Evolutionary conservation across 2,888 invertebrate genomes (phyloP), one percentile per base, ranked within the genome.

Genomic region (Pterostichus madidus): DNA sequence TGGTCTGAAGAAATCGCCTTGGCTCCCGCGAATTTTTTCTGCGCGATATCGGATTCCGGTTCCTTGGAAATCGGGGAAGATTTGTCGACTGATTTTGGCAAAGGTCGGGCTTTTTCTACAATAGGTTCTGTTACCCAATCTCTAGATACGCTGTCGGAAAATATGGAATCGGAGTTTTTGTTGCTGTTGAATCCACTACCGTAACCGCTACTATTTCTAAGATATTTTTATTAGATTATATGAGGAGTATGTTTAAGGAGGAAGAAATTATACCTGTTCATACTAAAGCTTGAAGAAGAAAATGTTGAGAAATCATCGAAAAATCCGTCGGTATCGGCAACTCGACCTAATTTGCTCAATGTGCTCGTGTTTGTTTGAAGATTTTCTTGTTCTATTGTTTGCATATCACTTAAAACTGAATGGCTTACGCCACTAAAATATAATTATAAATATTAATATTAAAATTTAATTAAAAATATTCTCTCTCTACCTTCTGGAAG

Each of bases 1-100:
- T 98, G 98, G 88, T 98, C 98, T 0, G 99, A 99, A 83, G 99
- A 99, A 88, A 99, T 99, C 11, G 98, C 96, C 90, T 99, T 99
- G 2, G 99, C 98, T 86, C 95, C 95, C 75, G 98, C 99, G 89
- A 99, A 99, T 91, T 99, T 99, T 91, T 97, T 97, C 89, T 97
- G 96, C 24, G 98, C 97, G 84, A 95, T 94, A 86, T 95, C 95
- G 64, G 94, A 93, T 6, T 91, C 85, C 39, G 73, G 80, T 81
- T 77, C 82, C 17, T 84, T 85, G 11, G 75, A 61, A 64, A 77
- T 77, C 5, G 77, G 76, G 11, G 77, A 76, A n/a, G 75, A 77
- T 77, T 83, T 83, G 8, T 83, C 77, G 17, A 17, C n/a, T 35
- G 61, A 32, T 77, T 53, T 76, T 77, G 83, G 83, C 24, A 77